Conservation (phyloP, 2,113 vertebrate genomes). For the Limnothrissa miodon region DNA sequence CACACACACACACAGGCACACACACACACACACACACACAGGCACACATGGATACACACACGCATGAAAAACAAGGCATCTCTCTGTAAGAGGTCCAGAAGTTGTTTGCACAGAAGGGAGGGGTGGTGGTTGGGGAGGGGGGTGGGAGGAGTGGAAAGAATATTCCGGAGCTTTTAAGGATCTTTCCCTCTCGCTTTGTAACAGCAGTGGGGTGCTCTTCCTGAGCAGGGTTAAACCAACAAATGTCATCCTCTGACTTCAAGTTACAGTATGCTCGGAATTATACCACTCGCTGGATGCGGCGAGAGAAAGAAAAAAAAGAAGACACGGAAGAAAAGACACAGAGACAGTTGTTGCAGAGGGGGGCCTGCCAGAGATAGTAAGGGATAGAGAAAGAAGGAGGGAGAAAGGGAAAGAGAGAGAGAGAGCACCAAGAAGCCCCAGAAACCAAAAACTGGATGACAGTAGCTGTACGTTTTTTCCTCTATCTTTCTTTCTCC, state of each 20-base stretch:
- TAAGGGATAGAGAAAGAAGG: slow-evolving; percentile 54
- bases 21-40: neutral
- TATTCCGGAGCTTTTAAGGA: slow-evolving; percentile 13
- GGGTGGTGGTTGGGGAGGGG: neutral
- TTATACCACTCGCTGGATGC: neutral
- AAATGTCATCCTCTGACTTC: slow-evolving; percentile 19
- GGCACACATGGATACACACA: neutral
- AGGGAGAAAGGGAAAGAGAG: slow-evolving; percentile 41
- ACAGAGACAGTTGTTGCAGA: neutral
- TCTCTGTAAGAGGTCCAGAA: neutral
- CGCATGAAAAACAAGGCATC: neutral
- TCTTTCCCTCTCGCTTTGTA: neutral
- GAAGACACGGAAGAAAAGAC: neutral
- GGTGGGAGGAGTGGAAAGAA: neutral
- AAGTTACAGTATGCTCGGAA: slow-evolving; percentile 4
- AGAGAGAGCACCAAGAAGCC: slow-evolving; percentile 51
- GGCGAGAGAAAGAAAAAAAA: neutral
- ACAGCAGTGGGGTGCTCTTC: neutral
- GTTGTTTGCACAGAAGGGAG: neutral
- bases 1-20: neutral
- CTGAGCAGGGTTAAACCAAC: neutral
- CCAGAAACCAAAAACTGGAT: slow-evolving; percentile 58
- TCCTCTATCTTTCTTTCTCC: neutral
- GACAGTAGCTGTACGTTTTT: slow-evolving; percentile 59
- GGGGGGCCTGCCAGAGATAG: slow-evolving; percentile 21